Conservation (phyloP, 2,888 invertebrate genomes). For the Vesta saturnalis region DNA sequence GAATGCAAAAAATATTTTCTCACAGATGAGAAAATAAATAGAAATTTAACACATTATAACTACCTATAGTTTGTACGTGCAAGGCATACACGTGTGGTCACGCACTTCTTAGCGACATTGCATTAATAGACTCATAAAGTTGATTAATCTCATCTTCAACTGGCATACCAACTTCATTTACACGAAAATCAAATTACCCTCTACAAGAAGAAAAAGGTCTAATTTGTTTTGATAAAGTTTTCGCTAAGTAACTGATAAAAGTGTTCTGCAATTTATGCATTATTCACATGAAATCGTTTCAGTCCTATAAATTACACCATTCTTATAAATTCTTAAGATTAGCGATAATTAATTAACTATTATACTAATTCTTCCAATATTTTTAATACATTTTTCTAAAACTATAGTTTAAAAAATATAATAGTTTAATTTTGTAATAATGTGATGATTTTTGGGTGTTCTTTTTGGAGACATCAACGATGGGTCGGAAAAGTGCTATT, state of each 20-base stretch:
- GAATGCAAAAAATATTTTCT: constrained; percentile 35
- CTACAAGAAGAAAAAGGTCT: constrained; percentile 11
- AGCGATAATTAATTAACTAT: too few relatives aligned
- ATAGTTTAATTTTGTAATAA: too few relatives aligned
- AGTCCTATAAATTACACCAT: too few relatives aligned
- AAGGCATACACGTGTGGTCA: constrained; percentile 49
- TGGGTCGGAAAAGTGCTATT: too few relatives aligned
- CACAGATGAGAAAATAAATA: constrained; percentile 39
- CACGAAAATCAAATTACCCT: constrained; percentile 53
- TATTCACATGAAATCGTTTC: not conserved
- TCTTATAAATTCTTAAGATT: too few relatives aligned
- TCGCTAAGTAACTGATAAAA: constrained; percentile 8
- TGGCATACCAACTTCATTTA: constrained; percentile 49
- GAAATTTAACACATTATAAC: constrained; percentile 47
- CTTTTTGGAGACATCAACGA: too few relatives aligned
- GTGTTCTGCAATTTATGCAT: not conserved
- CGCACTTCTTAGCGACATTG: constrained; percentile 50
- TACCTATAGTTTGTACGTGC: constrained; percentile 43
- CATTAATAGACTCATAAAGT: constrained; percentile 58
- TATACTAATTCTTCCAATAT: too few relatives aligned
- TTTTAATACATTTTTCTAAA: too few relatives aligned
- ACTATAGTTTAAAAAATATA: too few relatives aligned
- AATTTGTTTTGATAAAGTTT: not conserved
- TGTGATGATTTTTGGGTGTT: too few relatives aligned
- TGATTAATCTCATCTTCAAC: constrained; percentile 52